A percentile compares a stretch with the other conserved stretches of the same genome.
phyloP scores from a whole-genome alignment of 2,888 invertebrate species.

The Sesia bembeciformis region DNA sequence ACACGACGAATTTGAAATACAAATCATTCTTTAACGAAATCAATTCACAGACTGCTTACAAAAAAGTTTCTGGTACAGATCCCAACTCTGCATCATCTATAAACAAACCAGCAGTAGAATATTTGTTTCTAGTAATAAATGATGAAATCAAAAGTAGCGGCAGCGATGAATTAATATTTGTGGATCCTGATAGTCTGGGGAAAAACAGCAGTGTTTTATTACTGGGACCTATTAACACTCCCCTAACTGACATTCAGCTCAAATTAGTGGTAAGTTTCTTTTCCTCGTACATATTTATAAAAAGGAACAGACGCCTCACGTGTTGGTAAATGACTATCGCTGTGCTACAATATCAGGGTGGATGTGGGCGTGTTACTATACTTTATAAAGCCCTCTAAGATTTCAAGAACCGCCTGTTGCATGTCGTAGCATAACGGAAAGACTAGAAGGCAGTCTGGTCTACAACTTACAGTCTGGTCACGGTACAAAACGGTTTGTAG shows the following conservation, averaged over 20 bases:
- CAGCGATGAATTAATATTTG: conserved; percentile 46
- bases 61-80: background rate
- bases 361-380: too few relatives aligned
- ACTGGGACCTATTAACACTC: conserved; percentile 52
- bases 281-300: background rate
- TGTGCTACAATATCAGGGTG: too few relatives aligned
- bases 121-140: conserved; percentile 57
- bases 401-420: too few relatives aligned
- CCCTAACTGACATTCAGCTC: conserved; percentile 41
- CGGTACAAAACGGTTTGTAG: too few relatives aligned
- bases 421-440: too few relatives aligned
- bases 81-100: background rate
- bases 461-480: too few relatives aligned
- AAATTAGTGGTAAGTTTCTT: conserved; percentile 45
- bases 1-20: conserved; percentile 14
- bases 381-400: too few relatives aligned
- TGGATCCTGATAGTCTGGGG: conserved; percentile 56
- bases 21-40: conserved; percentile 19
- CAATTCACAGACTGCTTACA: conserved; percentile 7
- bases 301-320: background rate
- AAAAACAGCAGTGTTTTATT: conserved; percentile 54
- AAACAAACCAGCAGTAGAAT: conserved; percentile 24
- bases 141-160: conserved; percentile 52
- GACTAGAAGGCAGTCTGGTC: too few relatives aligned
- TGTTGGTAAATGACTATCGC: background rate